Percentiles rank a stretch among this genome's conserved stretches.
Evolutionary conservation across 2,113 vertebrate species (phyloP).

Genomic region (Struthidea cinerea): DNA sequence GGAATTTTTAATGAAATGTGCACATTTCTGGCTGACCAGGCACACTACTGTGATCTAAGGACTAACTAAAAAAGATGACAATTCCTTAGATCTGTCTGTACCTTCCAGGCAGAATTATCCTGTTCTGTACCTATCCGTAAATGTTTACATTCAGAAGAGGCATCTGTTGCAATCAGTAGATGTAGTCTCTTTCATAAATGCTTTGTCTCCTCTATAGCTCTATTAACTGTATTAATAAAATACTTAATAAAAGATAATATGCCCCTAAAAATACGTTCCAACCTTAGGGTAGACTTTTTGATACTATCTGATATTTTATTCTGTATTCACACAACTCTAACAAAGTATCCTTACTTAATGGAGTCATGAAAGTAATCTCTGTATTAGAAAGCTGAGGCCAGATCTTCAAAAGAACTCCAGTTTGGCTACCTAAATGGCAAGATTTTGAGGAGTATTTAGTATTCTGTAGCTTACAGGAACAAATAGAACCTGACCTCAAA

Average conservation of each 20-base stretch:
- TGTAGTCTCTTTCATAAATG: background rate
- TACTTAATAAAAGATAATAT: background rate
- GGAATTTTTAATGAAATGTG: constrained; percentile 31
- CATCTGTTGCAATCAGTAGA: background rate
- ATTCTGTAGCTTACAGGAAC: background rate
- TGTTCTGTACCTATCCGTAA: background rate
- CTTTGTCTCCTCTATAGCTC: background rate
- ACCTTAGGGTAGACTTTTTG: background rate
- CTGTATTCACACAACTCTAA: background rate
- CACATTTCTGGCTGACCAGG: background rate
- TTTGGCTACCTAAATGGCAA: background rate
- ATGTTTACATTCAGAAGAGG: background rate
- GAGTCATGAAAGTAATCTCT: background rate
- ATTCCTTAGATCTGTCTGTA: background rate
- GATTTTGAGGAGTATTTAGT: background rate
- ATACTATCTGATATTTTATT: background rate
- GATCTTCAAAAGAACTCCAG: background rate
- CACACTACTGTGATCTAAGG: background rate
- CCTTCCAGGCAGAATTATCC: background rate
- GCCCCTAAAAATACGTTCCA: background rate
- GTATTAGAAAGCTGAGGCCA: background rate
- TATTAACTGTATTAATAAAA: background rate
- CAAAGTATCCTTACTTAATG: background rate
- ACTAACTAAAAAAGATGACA: background rate
- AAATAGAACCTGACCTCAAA: background rate